A percentile compares a stretch with the other conserved stretches of the same genome.
phyloP scores from a whole-genome alignment of 2,113 vertebrate species.

The Proteles cristata region DNA sequence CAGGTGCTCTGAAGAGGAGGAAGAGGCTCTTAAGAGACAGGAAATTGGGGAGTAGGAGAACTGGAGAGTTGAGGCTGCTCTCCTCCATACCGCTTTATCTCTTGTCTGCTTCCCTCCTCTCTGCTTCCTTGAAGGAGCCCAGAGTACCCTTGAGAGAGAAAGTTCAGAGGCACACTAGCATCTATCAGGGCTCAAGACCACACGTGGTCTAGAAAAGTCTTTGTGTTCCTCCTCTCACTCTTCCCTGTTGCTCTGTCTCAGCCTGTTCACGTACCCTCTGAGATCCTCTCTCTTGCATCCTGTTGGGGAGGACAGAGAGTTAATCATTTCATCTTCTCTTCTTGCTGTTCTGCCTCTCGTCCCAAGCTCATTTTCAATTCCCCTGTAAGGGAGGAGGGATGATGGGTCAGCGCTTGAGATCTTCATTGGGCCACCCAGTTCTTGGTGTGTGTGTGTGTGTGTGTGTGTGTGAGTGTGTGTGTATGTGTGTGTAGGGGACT shows the following conservation, averaged over 20 bases:
- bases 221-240: not conserved
- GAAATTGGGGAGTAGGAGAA: not conserved
- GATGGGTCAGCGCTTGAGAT: not conserved
- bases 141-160: not conserved
- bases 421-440: not conserved
- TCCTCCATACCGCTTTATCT: not conserved
- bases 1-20: not conserved
- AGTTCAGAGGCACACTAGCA: not conserved
- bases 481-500: not conserved
- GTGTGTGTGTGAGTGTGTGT: too few species aligned
- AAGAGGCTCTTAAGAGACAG: not conserved
- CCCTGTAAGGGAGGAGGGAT: not conserved
- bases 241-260: not conserved
- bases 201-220: not conserved
- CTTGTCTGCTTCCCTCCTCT: not conserved
- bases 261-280: not conserved
- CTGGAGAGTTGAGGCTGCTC: not conserved
- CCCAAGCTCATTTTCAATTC: not conserved
- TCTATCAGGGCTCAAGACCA: not conserved
- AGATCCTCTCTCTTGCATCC: not conserved
- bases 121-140: not conserved
- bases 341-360: not conserved
- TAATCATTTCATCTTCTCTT: not conserved
- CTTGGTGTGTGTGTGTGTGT: not conserved
- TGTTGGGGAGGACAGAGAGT: not conserved